Conservation (phyloP, 2,797 vertebrate species). For the Cyprinella venusta region DNA sequence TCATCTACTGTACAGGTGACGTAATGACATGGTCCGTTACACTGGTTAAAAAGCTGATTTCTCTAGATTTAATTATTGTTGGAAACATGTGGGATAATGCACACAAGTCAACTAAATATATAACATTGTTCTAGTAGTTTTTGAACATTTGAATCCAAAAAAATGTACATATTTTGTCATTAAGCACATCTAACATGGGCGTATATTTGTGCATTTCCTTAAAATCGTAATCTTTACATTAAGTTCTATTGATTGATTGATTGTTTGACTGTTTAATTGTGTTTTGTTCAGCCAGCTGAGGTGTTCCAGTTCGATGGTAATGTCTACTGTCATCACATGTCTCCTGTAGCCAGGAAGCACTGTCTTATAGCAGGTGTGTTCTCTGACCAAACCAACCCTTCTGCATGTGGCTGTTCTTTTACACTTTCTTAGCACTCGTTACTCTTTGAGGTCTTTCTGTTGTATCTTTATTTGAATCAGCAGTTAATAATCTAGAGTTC, state of each 20-base stretch:
- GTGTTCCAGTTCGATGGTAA: conserved; percentile 90
- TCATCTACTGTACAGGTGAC: too few relatives aligned
- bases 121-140: too few relatives aligned
- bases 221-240: background rate
- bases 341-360: conserved; percentile 91
- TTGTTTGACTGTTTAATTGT: background rate
- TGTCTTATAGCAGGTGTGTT: conserved; percentile 92
- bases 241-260: background rate
- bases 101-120: background rate
- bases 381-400: background rate
- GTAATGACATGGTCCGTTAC: background rate
- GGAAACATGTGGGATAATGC: background rate
- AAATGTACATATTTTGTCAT: background rate
- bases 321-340: conserved; percentile 96
- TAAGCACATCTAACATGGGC: background rate
- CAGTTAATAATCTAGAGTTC: background rate
- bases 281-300: conserved; percentile 83
- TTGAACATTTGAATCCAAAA: too few relatives aligned
- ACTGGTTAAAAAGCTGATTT: background rate
- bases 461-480: background rate
- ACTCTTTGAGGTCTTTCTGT: background rate
- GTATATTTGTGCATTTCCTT: background rate
- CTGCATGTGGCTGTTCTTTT: background rate
- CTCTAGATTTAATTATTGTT: background rate
- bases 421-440: background rate